phyloP scores from a whole-genome alignment of 2,888 invertebrate genomes.

The Drosophila niveifrons region DNA sequence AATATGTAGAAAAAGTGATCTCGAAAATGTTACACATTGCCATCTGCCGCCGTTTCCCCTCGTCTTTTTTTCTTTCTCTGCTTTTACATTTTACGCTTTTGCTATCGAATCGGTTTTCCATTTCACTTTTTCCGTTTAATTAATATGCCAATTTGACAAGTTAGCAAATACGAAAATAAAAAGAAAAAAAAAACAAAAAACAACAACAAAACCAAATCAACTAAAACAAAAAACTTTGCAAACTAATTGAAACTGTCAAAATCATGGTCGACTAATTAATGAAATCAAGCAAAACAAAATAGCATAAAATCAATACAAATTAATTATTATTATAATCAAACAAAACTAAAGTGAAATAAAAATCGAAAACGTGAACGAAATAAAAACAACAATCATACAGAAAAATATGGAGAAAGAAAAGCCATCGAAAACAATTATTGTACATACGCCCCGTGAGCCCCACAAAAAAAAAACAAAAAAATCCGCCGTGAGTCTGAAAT shows the following conservation, averaged over 20 bases:
- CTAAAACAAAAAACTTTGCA: constrained; percentile 18
- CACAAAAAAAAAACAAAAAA: constrained; percentile 8
- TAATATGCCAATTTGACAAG: constrained; percentile 62
- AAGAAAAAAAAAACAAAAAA: constrained; percentile 11
- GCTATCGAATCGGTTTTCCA: neutral
- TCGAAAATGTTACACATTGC: constrained; percentile 48
- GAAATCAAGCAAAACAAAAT: constrained; percentile 37
- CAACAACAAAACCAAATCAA: constrained; percentile 16
- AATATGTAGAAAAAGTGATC: constrained; percentile 43
- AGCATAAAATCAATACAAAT: constrained; percentile 65
- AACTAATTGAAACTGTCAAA: constrained; percentile 76
- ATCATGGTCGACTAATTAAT: constrained; percentile 65
- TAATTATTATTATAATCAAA: constrained; percentile 50
- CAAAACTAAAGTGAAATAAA: neutral
- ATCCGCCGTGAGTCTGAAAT: constrained; percentile 27
- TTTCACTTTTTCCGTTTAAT: constrained; percentile 38
- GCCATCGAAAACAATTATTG: constrained; percentile 50
- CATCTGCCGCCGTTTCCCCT: constrained; percentile 21
- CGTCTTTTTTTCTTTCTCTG: constrained; percentile 1
- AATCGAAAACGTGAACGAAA: neutral
- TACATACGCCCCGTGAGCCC: constrained; percentile 30
- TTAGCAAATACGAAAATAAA: constrained; percentile 31
- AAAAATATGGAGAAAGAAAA: constrained; percentile 40
- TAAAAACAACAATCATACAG: constrained; percentile 7
- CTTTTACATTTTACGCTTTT: neutral